These are phyloP conservation scores for Riptortus pedestris DNA, from an alignment of 1,140 invertebrate species.

Conservation along the genomic window DNA sequence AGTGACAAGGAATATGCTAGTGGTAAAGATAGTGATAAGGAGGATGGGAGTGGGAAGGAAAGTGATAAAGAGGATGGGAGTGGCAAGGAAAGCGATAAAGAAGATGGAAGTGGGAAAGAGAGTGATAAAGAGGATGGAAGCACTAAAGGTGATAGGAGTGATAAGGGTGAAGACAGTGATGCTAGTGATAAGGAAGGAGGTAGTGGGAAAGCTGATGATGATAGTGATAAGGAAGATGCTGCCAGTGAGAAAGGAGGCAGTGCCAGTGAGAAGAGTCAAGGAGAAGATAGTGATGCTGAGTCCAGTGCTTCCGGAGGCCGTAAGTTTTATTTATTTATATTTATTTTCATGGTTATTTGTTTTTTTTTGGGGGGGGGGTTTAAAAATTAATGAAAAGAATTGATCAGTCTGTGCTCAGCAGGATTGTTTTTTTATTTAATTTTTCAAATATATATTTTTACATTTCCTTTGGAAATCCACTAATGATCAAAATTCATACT, in stretches of 20 bases:
- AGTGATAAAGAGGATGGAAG: background rate
- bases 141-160: background rate
- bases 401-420: background rate
- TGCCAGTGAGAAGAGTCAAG: slow-evolving; percentile 1
- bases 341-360: background rate
- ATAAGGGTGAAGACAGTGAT: slow-evolving; percentile 1
- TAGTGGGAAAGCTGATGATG: background rate
- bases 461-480: background rate
- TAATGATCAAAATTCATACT: too few relatives aligned
- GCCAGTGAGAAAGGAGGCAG: background rate
- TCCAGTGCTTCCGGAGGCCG: slow-evolving; percentile 2
- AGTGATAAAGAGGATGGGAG: background rate
- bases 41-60: background rate
- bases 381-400: background rate
- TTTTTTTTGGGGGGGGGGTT: background rate
- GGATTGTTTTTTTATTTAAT: background rate
- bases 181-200: background rate
- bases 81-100: background rate
- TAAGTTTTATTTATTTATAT: background rate
- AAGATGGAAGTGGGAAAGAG: background rate
- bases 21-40: background rate
- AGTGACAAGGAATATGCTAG: background rate
- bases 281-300: slow-evolving; percentile 6
- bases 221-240: slow-evolving; percentile 2
- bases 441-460: background rate